Evolutionary conservation across 2,797 vertebrate species (phyloP), one percentile per base, ranked within the genome.

Genomic region (Megaceryle alcyon): DNA sequence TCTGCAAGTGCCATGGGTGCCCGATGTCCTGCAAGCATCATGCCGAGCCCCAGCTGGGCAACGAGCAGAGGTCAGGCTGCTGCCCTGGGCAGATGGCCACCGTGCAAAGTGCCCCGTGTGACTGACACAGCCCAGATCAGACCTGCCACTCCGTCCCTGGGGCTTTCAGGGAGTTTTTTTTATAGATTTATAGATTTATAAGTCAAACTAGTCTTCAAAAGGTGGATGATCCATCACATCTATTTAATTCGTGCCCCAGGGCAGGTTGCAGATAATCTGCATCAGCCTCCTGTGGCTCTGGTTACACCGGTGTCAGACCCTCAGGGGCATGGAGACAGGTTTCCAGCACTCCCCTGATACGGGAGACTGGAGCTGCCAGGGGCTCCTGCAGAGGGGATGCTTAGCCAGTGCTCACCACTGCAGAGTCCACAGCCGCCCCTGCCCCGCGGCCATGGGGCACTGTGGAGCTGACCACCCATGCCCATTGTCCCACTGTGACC

Each of bases 401-500:
- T 61, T 21, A 33, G 25, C 41, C 75, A 41, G 17, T 8, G 9
- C 39, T 69, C 90, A 77, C 68, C 14, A 16, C 12, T 63, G 43
- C 46, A 0, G 0, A 82, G 57, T 8, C 71, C 54, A 31, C 2
- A 14, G 54, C 14, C 3, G 28, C 19, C 39, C 39, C 37, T 48
- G 79, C 22, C 49, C 57, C 48, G 26, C 0, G 0, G 41, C 56
- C 29, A 25, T 1, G 39, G 37, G 57, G 29, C 59, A 82, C 17
- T 0, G 1, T 0, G 2, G 41, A 68, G 33, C 0, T 1, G n/a
- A 77, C 41, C 22, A 20, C 39, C 56, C 71, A 10, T 0, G 6
- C 41, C 44, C 25, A 21, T 1, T 0, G 39, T 19, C 72, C 48
- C 0, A 0, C 64, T n/a, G 19, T 14, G 26, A 76, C 39, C 16